Base-by-base conservation (phyloP, 2,797 vertebrate species). In the Phyllotis vaccarum region DNA sequence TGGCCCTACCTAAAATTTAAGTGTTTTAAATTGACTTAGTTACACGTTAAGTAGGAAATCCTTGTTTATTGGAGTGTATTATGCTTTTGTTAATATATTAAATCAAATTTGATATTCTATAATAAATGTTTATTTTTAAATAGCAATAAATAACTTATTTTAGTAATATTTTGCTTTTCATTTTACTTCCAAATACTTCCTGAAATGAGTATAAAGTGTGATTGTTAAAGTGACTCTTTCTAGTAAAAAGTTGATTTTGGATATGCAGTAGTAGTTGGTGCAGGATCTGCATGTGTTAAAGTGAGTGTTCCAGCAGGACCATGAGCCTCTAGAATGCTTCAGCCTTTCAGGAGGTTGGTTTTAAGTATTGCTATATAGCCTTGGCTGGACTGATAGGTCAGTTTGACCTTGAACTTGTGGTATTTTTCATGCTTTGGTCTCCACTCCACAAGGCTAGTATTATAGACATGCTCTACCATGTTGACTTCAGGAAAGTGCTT, bases 141-240 rank as follows among this genome's bases (percentile, higher is more conserved):
- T 49, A 96, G 21, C 91, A 97, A 93, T 97, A 97, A 97, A 97
- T 90, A 96, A 92, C 21, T 97, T 97, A 97, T 97, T 96, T 96
- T 96, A 91, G 21, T 96, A 96, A 92, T 62, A 60, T 82, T 72
- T 72, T 89, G 60, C 43, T 94, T 95, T 95, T 95, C 80, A 74
- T 70, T 95, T 97, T 95, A 81, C 83, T 95, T 94, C 62, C 46
- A 95, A 74, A 94, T 94, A 93, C 12, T 90, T 92, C 95, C 90
- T 95, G 78, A 94, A 68, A 74, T 86, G 43, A 78, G 22, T 88
- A n/a, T 52, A 78, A 66, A 14, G 80, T 91, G 5, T 91, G 60
- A 78, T 75, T 83, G 31, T 96, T 79, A 46, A 88, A 80, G 60
- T 83, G 56, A 91, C 10, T n/a, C 13, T 83, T 34, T 81, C 29